A percentile compares a stretch with the other conserved stretches of the same genome.
phyloP scores from a whole-genome alignment of 2,113 vertebrate genomes.

The Phycodurus eques region DNA sequence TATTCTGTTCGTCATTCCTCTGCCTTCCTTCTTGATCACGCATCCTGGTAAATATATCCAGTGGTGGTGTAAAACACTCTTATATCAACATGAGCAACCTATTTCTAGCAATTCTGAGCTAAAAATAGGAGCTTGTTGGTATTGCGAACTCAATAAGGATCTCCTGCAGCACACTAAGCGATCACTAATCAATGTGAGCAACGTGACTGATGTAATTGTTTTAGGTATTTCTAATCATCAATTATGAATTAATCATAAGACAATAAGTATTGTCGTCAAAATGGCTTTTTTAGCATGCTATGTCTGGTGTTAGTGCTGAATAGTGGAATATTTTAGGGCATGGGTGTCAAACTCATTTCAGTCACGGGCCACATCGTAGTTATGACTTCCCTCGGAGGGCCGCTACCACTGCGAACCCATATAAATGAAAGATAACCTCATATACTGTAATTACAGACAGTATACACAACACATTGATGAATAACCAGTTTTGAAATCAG shows the following conservation, averaged over 20 bases:
- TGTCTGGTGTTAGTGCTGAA: background rate
- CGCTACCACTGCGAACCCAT: too few species aligned
- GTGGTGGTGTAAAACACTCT: slow-evolving; percentile 63
- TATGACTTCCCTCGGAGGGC: too few species aligned
- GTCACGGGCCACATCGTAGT: too few species aligned
- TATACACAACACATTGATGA: too few species aligned
- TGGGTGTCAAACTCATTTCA: too few species aligned
- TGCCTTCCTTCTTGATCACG: slow-evolving; percentile 63
- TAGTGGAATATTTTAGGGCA: background rate
- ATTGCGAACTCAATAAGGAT: slow-evolving; percentile 14
- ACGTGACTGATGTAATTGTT: background rate
- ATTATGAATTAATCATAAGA: background rate
- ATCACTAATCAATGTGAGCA: slow-evolving; percentile 6
- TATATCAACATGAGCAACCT: slow-evolving; percentile 45
- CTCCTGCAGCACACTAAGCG: background rate
- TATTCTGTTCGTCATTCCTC: slow-evolving; percentile 62
- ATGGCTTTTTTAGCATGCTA: background rate
- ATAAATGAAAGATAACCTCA: too few species aligned
- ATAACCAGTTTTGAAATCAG: too few species aligned
- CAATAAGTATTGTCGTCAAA: background rate
- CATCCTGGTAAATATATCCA: slow-evolving; percentile 72
- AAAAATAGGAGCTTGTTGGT: slow-evolving; percentile 29
- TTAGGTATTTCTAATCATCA: background rate
- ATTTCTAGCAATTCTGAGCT: slow-evolving; percentile 53
- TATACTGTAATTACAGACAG: too few species aligned